Conservation (phyloP, 2,797 vertebrate genomes). For the Parambassis ranga region DNA sequence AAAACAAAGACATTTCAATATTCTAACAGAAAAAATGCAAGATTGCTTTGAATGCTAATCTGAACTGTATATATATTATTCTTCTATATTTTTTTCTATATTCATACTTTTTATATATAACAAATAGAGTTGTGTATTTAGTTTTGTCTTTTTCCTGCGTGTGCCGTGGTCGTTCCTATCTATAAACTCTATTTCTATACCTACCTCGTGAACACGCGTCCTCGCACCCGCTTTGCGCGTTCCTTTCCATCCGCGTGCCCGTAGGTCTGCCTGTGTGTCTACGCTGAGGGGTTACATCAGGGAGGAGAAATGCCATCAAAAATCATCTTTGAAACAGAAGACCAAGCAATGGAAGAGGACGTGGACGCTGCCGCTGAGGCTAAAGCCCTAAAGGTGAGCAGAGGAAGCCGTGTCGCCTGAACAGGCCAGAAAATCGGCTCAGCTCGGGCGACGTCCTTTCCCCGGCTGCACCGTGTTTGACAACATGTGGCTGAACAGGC, state of each 20-base stretch:
- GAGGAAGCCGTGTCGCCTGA: background rate
- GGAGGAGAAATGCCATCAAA: slow-evolving; percentile 73
- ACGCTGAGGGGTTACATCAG: slow-evolving; percentile 53
- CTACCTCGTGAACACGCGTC: background rate
- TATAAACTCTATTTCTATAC: slow-evolving; percentile 35
- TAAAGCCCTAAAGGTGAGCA: slow-evolving; percentile 61
- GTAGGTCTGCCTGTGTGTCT: slow-evolving; percentile 37
- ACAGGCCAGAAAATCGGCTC: background rate
- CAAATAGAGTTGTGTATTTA: too few relatives aligned
- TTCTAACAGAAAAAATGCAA: too few relatives aligned
- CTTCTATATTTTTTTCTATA: too few relatives aligned
- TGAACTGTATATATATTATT: too few relatives aligned
- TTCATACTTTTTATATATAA: too few relatives aligned
- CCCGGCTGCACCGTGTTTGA: slow-evolving; percentile 39
- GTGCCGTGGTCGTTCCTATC: background rate
- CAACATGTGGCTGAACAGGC: slow-evolving; percentile 57
- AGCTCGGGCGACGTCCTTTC: too few relatives aligned
- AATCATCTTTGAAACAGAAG: slow-evolving; percentile 56
- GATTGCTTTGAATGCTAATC: too few relatives aligned
- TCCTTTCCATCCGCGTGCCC: slow-evolving; percentile 70
- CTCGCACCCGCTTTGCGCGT: slow-evolving; percentile 13
- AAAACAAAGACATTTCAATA: too few relatives aligned
- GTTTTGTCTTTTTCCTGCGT: too few relatives aligned
- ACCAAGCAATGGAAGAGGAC: slow-evolving; percentile 45
- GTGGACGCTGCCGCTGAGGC: slow-evolving; percentile 42